Conservation (phyloP, 2,888 invertebrate genomes). For the Nomada lathburiana region DNA sequence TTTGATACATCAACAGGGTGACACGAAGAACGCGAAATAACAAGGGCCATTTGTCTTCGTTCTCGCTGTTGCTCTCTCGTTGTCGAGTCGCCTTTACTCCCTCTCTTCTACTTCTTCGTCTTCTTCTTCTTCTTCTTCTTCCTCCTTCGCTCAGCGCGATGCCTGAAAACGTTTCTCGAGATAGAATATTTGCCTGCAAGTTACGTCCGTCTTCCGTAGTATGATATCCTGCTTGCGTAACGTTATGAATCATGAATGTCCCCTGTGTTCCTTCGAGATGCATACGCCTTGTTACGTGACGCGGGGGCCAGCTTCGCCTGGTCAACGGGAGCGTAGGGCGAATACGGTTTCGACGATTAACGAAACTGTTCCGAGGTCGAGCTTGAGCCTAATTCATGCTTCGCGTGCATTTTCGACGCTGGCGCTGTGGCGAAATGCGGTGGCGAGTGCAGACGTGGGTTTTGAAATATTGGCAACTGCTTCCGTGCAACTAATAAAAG, state of each 20-base stretch:
- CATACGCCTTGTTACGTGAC: conserved; percentile 13
- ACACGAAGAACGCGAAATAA: conserved; percentile 37
- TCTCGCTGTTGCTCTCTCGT: conserved; percentile 17
- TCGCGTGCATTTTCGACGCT: conserved; percentile 2
- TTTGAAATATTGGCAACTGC: not conserved
- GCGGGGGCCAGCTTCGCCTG: not conserved
- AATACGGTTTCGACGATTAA: conserved; percentile 5
- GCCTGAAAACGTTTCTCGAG: conserved; percentile 1
- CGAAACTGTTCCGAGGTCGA: not conserved
- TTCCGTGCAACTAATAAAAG: no score
- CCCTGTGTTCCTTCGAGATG: conserved; percentile 15
- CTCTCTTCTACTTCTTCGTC: not conserved
- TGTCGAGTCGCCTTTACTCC: conserved; percentile 4
- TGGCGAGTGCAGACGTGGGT: no score
- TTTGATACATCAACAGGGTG: conserved; percentile 36
- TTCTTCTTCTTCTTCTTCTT: not conserved
- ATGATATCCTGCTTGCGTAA: conserved; percentile 40
- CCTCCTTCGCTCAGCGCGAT: not conserved
- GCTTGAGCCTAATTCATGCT: not conserved
- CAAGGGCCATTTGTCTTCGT: conserved; percentile 50
- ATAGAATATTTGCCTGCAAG: conserved; percentile 24
- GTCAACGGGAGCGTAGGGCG: not conserved
- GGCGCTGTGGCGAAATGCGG: no score
- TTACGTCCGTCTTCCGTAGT: conserved; percentile 24
- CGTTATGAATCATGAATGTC: conserved; percentile 36